Conservation (phyloP, 2,113 vertebrate genomes). For the Typhlomys cinereus region DNA sequence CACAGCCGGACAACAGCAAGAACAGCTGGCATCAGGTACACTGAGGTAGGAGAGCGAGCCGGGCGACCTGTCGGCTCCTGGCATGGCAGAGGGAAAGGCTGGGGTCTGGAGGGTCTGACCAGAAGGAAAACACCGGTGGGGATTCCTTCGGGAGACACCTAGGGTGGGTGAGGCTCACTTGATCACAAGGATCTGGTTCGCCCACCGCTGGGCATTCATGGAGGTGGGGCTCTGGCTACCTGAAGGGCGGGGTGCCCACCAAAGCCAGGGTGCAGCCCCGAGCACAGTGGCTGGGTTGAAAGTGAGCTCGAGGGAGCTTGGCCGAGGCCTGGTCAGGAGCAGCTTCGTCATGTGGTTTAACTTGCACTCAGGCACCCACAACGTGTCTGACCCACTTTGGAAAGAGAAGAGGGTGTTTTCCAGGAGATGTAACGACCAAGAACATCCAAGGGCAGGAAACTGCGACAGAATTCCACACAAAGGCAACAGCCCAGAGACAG, state of each 20-base stretch:
- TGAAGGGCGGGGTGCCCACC: too few relatives aligned
- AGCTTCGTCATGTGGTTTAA: rapidly evolving
- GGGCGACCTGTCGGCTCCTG: neutral
- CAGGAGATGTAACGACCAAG: neutral
- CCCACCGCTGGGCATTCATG: too few relatives aligned
- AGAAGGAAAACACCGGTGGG: neutral
- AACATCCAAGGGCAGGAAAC: neutral
- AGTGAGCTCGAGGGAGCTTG: neutral
- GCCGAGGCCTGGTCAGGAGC: neutral
- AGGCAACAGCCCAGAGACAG: neutral
- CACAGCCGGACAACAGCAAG: neutral
- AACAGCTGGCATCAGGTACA: neutral
- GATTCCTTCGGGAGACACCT: neutral
- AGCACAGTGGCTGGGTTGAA: neutral
- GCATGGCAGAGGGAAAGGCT: neutral
- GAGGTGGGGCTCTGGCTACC: neutral
- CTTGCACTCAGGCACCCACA: rapidly evolving
- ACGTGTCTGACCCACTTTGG: neutral
- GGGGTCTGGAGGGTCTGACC: too few relatives aligned
- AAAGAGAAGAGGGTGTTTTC: neutral
- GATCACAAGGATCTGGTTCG: neutral
- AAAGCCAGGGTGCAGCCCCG: neutral
- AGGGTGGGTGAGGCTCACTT: neutral
- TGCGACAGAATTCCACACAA: neutral
- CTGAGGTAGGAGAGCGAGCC: neutral